Evolutionary conservation across 2,113 vertebrate species (phyloP).

Genomic region (Rhadina sibilatrix): DNA sequence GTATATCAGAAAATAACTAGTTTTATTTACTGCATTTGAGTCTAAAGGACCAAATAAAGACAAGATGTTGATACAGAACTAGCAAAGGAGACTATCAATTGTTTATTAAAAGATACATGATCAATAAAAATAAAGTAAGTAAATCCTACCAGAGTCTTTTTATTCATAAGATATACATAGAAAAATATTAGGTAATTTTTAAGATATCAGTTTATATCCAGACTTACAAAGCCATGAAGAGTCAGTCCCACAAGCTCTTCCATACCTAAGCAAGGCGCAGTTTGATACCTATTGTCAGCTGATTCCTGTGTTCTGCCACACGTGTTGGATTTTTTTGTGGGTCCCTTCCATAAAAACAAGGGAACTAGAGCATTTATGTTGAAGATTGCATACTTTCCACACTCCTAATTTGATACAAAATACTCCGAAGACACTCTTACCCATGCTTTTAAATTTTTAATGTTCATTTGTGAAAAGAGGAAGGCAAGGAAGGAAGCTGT

Average conservation of each 20-base stretch:
- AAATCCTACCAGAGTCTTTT: neutral
- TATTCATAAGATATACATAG: fast-evolving
- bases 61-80: neutral
- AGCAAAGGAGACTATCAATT: neutral
- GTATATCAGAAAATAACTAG: neutral
- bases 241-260: neutral
- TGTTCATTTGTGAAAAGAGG: neutral
- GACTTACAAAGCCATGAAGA: neutral
- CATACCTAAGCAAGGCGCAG: neutral
- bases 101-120: neutral
- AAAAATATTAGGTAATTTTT: neutral
- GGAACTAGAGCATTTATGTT: neutral
- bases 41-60: neutral
- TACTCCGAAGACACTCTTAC: neutral
- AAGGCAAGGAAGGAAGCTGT: conserved; percentile 29
- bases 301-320: neutral
- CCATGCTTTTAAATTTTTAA: neutral
- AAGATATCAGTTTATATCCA: neutral
- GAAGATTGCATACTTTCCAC: neutral
- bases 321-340: neutral
- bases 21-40: neutral
- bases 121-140: neutral
- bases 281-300: neutral
- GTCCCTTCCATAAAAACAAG: neutral
- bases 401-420: neutral